Base-by-base conservation (phyloP, 1,140 invertebrate genomes). In the Meloidogyne floridensis region DNA sequence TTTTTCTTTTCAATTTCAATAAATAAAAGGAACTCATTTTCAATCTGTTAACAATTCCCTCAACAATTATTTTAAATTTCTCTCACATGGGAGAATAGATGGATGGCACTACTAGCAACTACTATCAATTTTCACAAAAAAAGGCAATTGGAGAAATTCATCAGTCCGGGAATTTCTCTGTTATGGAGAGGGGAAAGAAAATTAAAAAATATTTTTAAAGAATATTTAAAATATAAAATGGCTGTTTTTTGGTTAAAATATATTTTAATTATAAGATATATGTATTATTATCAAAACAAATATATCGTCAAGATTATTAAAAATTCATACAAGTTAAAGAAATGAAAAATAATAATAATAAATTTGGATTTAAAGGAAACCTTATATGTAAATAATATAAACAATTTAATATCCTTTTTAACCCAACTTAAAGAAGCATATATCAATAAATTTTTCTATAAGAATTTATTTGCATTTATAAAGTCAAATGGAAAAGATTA, bases 21-120 rank as follows among this genome's bases (percentile, higher is more conserved):
- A 6, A 4, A 15, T 15, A n/a, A 65, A n/a, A n/a, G 2, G 10
- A n/a, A 65, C 59, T 4, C 59, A 65, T 6, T 6, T 11, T 65
- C n/a, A 59, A 65, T 15, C 10, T 65, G 56, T 65, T 65, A 65
- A 65, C 4, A 65, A 65, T 65, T 65, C 59, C 59, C 59, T 65
- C n/a, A 18, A 65, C 15, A n/a, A n/a, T 65, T 65, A n/a, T 65
- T 65, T n/a, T 47, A 32, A 6, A 47, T 47, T 47, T 65, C n/a
- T 65, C 59, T 65, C 59, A 7, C 59, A 65, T 65, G 59, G 59
- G 59, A 65, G 59, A 65, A 65, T 65, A 65, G 59, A 65, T 65
- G 59, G 59, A 65, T 65, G 59, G 47, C 47, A 47, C 59, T 11
- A 65, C 2, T 65, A 65, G 8, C n/a, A 65, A 47, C 47, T 47